phyloP scores from a whole-genome alignment of 2,113 vertebrate genomes.

The Hydrochoerus hydrochaeris region DNA sequence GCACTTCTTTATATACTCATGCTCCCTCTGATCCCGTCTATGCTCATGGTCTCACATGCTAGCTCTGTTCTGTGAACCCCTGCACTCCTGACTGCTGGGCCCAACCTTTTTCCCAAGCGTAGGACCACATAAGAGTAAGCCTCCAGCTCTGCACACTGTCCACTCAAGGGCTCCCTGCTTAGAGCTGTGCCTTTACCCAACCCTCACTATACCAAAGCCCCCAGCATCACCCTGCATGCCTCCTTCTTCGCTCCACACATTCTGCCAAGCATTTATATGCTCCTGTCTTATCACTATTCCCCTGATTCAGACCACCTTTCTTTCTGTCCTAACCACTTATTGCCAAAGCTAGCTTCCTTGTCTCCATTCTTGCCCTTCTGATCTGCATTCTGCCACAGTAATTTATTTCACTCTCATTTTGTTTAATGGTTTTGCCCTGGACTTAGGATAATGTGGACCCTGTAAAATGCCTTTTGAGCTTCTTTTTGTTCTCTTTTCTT shows the following conservation, averaged over 20 bases:
- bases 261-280: background rate
- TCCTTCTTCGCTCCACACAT: background rate
- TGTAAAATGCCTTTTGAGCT: background rate
- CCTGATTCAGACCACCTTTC: conserved; percentile 16
- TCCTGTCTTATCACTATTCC: background rate
- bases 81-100: background rate
- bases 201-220: background rate
- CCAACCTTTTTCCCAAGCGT: background rate
- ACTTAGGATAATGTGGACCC: background rate
- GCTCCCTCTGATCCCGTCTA: background rate
- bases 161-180: background rate
- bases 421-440: background rate
- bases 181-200: background rate
- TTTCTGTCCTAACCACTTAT: background rate
- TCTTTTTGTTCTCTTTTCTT: background rate
- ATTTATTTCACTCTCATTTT: background rate
- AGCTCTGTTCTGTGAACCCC: background rate
- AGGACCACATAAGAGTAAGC: background rate
- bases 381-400: background rate
- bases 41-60: background rate
- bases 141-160: background rate
- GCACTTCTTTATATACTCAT: background rate
- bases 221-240: background rate
- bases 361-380: background rate
- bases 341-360: background rate